A percentile compares a stretch with the other conserved stretches of the same genome.
phyloP scores from a whole-genome alignment of 2,113 vertebrate species.

The Thamnophis sirtalis region DNA sequence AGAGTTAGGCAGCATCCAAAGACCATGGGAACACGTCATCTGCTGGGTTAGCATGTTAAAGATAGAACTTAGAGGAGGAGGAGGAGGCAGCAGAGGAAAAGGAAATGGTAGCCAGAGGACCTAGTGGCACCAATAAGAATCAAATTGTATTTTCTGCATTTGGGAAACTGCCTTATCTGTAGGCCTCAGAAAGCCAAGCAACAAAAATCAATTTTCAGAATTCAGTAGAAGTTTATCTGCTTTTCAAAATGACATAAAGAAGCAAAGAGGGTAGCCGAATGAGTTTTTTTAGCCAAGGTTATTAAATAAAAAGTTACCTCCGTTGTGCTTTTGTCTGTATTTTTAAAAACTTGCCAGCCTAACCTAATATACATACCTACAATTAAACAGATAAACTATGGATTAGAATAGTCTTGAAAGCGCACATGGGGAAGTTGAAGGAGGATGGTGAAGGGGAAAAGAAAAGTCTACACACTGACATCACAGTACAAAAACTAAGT shows the following conservation, averaged over 20 bases:
- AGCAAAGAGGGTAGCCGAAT: slow-evolving; percentile 70
- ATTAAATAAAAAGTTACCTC: slow-evolving; percentile 82
- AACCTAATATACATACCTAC: slow-evolving; percentile 82
- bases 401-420: slow-evolving; percentile 74
- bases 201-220: slow-evolving; percentile 61
- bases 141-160: slow-evolving; percentile 19
- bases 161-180: slow-evolving; percentile 60
- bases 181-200: slow-evolving; percentile 73
- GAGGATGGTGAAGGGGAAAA: not conserved
- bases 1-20: slow-evolving; percentile 49
- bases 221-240: slow-evolving; percentile 62
- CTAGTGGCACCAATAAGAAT: slow-evolving; percentile 45
- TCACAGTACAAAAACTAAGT: slow-evolving; percentile 83
- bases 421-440: slow-evolving; percentile 49
- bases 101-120: not conserved
- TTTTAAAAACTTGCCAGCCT: slow-evolving; percentile 80
- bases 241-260: slow-evolving; percentile 65
- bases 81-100: not conserved
- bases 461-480: slow-evolving; percentile 69
- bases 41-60: slow-evolving; percentile 64
- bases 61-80: slow-evolving; percentile 37
- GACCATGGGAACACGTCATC: slow-evolving; percentile 54
- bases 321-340: slow-evolving; percentile 79
- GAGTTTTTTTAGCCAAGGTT: slow-evolving; percentile 67
- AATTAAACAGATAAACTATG: slow-evolving; percentile 82